These are phyloP conservation scores for Crotophaga sulcirostris DNA, from an alignment of 2,113 vertebrate species.

Conservation along the genomic window DNA sequence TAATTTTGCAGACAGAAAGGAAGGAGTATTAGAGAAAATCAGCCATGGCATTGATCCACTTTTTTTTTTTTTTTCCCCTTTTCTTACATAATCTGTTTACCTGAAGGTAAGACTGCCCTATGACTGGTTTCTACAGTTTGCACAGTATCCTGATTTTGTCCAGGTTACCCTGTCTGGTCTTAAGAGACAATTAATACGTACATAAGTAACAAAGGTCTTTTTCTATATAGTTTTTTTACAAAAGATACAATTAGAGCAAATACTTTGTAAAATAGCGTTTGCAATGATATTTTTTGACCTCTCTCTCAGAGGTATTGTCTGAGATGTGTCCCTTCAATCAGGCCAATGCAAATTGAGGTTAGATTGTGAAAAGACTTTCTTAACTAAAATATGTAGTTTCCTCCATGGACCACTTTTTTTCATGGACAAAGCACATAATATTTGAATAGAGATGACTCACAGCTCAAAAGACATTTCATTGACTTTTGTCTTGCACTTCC, in stretches of 20 bases:
- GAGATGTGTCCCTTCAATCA: not conserved
- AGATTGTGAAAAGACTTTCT: not conserved
- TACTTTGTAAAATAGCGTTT: not conserved
- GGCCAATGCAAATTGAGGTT: not conserved
- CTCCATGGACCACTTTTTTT: not conserved
- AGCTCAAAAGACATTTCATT: not conserved
- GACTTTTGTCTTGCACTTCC: not conserved
- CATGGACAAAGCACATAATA: not conserved
- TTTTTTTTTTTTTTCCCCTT: not conserved
- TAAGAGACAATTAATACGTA: not conserved
- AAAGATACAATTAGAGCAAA: not conserved
- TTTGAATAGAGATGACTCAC: not conserved
- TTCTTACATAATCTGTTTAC: not conserved
- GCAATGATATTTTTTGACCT: not conserved
- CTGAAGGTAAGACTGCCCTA: not conserved
- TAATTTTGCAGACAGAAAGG: not conserved
- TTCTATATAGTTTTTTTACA: not conserved
- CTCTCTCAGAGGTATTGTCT: not conserved
- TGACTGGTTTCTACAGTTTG: not conserved
- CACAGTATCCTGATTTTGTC: not conserved
- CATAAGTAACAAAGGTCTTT: fast-evolving
- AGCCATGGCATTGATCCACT: not conserved
- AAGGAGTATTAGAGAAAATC: not conserved
- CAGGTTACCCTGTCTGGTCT: not conserved
- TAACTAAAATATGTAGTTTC: not conserved